A percentile compares a stretch with the other conserved stretches of the same genome.
Conservation (phyloP, 2,113 vertebrate species). For the Mormyrus iriodes region DNA sequence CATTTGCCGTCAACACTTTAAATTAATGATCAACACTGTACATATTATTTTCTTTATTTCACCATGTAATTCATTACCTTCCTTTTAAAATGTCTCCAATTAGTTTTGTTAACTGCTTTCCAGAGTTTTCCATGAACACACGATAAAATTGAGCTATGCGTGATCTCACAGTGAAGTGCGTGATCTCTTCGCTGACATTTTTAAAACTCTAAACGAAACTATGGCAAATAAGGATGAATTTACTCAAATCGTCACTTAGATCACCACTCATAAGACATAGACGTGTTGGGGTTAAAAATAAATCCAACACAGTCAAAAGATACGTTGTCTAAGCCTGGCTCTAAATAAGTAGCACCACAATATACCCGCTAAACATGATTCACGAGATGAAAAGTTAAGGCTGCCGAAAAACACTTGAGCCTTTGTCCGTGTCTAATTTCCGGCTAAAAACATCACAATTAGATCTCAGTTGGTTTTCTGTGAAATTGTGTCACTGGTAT, state of each 20-base stretch:
- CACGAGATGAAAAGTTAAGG: not conserved
- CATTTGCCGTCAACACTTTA: not conserved
- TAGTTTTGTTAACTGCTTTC: not conserved
- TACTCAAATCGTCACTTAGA: not conserved
- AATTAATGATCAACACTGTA: not conserved
- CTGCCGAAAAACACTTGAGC: not conserved
- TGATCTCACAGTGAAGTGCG: too few relatives aligned
- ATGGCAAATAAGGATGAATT: not conserved
- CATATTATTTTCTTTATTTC: not conserved
- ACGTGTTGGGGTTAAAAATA: not conserved
- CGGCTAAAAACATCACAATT: not conserved
- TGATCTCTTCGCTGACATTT: not conserved
- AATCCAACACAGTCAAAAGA: slow-evolving; percentile 15
- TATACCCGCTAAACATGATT: not conserved
- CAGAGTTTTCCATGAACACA: not conserved
- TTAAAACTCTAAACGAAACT: not conserved
- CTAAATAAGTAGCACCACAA: not conserved
- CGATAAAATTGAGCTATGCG: not conserved
- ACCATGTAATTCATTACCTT: not conserved
- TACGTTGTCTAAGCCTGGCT: not conserved
- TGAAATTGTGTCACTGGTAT: not conserved
- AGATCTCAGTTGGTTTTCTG: not conserved
- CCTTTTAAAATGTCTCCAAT: not conserved
- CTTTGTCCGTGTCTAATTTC: not conserved
- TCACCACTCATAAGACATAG: not conserved